Evolutionary conservation across 2,888 invertebrate species (phyloP).

Genomic region (Drosophila antonietae): DNA sequence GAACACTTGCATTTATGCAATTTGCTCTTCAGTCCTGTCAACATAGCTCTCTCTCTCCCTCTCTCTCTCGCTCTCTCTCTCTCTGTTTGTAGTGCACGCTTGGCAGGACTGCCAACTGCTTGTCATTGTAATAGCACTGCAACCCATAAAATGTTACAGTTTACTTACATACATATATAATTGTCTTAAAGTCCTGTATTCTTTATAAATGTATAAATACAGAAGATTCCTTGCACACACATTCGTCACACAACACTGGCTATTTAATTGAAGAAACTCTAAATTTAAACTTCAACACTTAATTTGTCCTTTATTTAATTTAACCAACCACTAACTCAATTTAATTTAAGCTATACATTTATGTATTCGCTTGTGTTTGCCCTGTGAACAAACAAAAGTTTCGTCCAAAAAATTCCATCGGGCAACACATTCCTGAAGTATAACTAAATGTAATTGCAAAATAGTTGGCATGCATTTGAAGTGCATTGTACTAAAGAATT

Average conservation of each 20-base stretch:
- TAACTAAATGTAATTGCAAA: conserved; percentile 60
- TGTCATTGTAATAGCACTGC: conserved; percentile 27
- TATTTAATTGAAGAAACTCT: no score
- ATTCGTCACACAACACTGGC: not conserved
- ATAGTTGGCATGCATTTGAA: conserved; percentile 49
- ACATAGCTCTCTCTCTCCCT: conserved; percentile 13
- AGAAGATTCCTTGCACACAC: not conserved
- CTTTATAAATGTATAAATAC: not conserved
- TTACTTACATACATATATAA: not conserved
- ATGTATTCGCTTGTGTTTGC: not conserved
- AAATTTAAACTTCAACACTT: not conserved
- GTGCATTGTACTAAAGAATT: conserved; percentile 67
- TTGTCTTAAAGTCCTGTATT: not conserved
- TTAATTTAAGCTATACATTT: no score
- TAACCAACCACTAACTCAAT: not conserved
- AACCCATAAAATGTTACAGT: conserved; percentile 8
- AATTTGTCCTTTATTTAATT: not conserved
- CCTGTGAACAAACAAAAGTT: conserved; percentile 24
- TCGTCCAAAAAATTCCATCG: conserved; percentile 30
- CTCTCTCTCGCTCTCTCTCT: not conserved
- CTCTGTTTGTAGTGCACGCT: conserved; percentile 3
- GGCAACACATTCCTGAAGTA: conserved; percentile 30
- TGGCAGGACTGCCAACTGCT: conserved; percentile 52
- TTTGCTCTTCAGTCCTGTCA: conserved; percentile 34
- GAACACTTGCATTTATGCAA: conserved; percentile 4